Base-by-base conservation (phyloP, 1,140 invertebrate species). In the Mercenaria mercenaria region DNA sequence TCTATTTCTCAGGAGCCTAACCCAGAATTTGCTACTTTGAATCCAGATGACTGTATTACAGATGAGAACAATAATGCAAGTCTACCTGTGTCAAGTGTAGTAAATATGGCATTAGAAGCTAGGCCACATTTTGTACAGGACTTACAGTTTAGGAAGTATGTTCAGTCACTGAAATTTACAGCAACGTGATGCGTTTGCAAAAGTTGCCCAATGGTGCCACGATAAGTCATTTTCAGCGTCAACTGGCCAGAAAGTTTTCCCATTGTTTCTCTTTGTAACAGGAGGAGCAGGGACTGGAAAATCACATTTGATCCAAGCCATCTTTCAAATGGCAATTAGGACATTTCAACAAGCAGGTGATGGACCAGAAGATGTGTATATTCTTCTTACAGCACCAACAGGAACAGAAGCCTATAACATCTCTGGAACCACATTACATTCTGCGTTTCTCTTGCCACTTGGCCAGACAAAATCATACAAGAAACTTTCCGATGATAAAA, bases 371-470 rank as follows among this genome's bases (percentile, higher is more conserved):
- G 32, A 81, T 3, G 34, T 59, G 18, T 3, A 52, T 56, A 29
- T 18, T 81, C 47, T 59, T 29, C 79, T 81, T 52, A 59, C 52
- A 11, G 79, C 79, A 4, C 79, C 79, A 26, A 81, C 79, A 50
- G 79, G 79, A 6, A 56, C 79, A 59, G 50, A 47, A 15, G 79
- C 79, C 10, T 50, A 81, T 59, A 81, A 59, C 34, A 81, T 81
- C 6, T 81, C 79, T 26, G 79, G 79, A 56, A 59, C 52, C 56
- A 81, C 47, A 3, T 39, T 52, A 15, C 47, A 81, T 29, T 52
- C 79, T 15, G 47, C 79, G 26, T 81, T 81, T 81, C 79, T 81
- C n/a, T 50, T 81, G 59, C 79, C 79, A 34, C 47, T 81, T 34
- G 47, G 79, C 32, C 39, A 79, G 47, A 79, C 76, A 79, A 47